Percentiles rank a stretch among this genome's conserved stretches.
Conservation (phyloP, 2,888 invertebrate species). For the Sarcophaga subvicina region DNA sequence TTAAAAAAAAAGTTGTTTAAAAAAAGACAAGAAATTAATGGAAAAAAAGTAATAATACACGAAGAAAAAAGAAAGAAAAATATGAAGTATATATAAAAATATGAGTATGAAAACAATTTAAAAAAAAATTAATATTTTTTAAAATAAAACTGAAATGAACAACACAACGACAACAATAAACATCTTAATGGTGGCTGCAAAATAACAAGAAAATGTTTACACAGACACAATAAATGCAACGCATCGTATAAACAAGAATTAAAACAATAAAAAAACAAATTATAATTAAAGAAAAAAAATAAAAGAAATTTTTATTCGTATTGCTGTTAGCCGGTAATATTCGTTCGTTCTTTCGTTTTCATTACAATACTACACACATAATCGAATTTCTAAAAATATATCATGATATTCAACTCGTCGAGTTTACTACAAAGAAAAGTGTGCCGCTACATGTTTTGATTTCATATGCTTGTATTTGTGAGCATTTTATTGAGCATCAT, state of each 20-base stretch:
- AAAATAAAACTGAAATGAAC: background rate
- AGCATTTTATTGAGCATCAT: background rate
- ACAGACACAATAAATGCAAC: background rate
- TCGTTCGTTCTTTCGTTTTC: constrained; percentile 1
- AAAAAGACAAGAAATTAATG: constrained; percentile 7
- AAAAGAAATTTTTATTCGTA: constrained; percentile 26
- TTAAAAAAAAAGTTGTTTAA: background rate
- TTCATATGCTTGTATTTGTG: constrained; percentile 12
- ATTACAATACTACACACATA: background rate
- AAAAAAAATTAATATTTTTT: background rate
- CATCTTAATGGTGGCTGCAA: background rate
- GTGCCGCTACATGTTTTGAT: constrained; percentile 8
- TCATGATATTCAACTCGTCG: constrained; percentile 7
- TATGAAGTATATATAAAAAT: background rate
- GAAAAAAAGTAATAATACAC: background rate
- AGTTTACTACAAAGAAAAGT: constrained; percentile 17
- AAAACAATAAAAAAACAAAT: constrained; percentile 23
- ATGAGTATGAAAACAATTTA: background rate
- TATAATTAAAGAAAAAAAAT: constrained; percentile 17
- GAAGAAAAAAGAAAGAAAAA: background rate
- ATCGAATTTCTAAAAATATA: constrained; percentile 45
- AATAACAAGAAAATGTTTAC: constrained; percentile 17
- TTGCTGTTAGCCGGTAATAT: constrained; percentile 40
- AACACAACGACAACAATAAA: constrained; percentile 9
- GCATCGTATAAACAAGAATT: constrained; percentile 11